Conservation (phyloP, 2,888 invertebrate species). For the Brachypterus glaber region DNA sequence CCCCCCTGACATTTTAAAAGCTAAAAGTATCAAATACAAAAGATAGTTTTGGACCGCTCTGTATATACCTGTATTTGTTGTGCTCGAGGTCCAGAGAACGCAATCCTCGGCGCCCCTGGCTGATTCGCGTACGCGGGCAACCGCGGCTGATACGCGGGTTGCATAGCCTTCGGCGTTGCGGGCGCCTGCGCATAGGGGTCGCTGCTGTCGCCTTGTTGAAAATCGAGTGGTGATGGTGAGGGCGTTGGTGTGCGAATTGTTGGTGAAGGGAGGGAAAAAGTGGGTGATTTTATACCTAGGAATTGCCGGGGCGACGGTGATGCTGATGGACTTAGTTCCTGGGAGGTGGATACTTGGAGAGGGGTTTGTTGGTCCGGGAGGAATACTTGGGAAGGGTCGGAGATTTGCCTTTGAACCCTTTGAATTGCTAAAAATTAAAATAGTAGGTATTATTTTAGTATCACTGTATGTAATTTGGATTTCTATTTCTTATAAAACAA, state of each 20-base stretch:
- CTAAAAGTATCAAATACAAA: too few species aligned
- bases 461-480: too few species aligned
- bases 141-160: conserved; percentile 30
- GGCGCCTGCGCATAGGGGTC: conserved; percentile 46
- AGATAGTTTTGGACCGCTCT: too few species aligned
- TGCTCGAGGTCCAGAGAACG: conserved; percentile 37
- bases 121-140: conserved; percentile 44
- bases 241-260: conserved; percentile 31
- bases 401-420: conserved; percentile 47
- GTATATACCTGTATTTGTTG: conserved; percentile 21
- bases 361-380: conserved; percentile 32
- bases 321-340: conserved; percentile 31
- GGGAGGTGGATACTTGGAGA: conserved; percentile 29
- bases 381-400: conserved; percentile 32
- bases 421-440: conserved; percentile 45
- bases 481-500: too few species aligned
- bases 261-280: conserved; percentile 27
- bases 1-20: too few species aligned
- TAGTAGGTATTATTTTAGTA: too few species aligned
- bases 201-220: conserved; percentile 21
- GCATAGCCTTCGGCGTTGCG: conserved; percentile 46
- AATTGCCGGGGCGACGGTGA: conserved; percentile 34
- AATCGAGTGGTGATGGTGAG: conserved; percentile 24
- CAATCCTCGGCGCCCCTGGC: conserved; percentile 47
- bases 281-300: conserved; percentile 34